phyloP scores from a whole-genome alignment of 2,888 invertebrate genomes.

The Agelastica alni region DNA sequence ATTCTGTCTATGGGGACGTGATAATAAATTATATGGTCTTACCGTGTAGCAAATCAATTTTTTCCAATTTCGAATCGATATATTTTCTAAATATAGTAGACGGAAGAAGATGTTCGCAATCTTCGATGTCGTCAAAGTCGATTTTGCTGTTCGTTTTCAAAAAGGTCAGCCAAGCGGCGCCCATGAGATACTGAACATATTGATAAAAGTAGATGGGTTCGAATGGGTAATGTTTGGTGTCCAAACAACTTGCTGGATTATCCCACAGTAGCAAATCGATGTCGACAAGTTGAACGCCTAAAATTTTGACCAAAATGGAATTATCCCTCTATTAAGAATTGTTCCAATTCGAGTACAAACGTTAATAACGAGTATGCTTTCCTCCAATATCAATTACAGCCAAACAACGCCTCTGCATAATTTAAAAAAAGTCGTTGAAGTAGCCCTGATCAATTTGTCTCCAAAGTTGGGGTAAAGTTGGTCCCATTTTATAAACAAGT shows the following conservation, averaged over 20 bases:
- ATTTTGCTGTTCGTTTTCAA: slow-evolving; percentile 41
- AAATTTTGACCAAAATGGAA: too few relatives aligned
- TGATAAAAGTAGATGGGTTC: slow-evolving; percentile 68
- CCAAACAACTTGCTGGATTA: slow-evolving; percentile 59
- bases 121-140: slow-evolving; percentile 44
- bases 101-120: slow-evolving; percentile 59
- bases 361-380: too few relatives aligned
- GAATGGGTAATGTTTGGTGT: slow-evolving; percentile 61
- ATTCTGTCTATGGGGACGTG: too few relatives aligned
- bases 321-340: too few relatives aligned
- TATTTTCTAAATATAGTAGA: slow-evolving; percentile 59
- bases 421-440: too few relatives aligned
- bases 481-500: too few relatives aligned
- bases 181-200: slow-evolving; percentile 62
- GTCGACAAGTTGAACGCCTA: slow-evolving; percentile 57
- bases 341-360: too few relatives aligned
- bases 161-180: slow-evolving; percentile 54
- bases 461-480: too few relatives aligned
- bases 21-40: too few relatives aligned
- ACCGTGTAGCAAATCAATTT: slow-evolving; percentile 48
- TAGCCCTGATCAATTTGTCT: too few relatives aligned
- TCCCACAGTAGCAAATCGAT: slow-evolving; percentile 59
- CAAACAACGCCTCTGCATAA: too few relatives aligned
- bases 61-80: slow-evolving; percentile 59
- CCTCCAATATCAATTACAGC: too few relatives aligned